Percentiles rank a stretch among this genome's conserved stretches.
Evolutionary conservation across 2,113 vertebrate genomes (phyloP).

Genomic region (Lasiurus borealis): DNA sequence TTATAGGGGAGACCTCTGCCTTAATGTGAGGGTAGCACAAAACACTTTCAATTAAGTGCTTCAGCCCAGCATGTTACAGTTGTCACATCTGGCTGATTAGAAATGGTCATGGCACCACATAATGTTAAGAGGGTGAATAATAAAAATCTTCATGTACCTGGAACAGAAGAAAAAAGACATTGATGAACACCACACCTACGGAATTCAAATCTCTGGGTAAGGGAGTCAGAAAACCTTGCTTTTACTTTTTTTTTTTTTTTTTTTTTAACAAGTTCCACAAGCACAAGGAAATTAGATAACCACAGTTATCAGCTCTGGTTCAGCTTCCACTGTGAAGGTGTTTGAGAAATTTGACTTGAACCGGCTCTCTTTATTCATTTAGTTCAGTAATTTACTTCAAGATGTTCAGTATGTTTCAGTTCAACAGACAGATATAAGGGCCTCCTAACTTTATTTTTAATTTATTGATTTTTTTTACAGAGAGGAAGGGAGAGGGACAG

Average conservation of each 20-base stretch:
- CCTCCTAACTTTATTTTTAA: not conserved
- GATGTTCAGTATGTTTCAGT: not conserved
- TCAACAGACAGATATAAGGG: not conserved
- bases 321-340: not conserved
- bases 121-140: not conserved
- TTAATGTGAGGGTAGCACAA: not conserved
- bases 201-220: not conserved
- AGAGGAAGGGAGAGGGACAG: too few relatives aligned
- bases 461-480: too few relatives aligned
- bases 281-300: not conserved
- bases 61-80: not conserved
- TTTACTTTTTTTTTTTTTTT: not conserved
- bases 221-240: fast-evolving
- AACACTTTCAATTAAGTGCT: not conserved
- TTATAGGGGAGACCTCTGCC: fast-evolving
- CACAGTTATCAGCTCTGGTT: not conserved
- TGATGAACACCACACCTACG: not conserved
- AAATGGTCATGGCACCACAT: not conserved
- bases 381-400: conserved; percentile 24
- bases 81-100: not conserved
- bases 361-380: not conserved
- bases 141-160: not conserved
- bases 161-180: not conserved
- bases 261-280: not conserved
- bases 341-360: not conserved